Evolutionary conservation across 30 jellyfish, hydroid and myxozoan species (phyloP), one percentile per base, ranked within the genome.

Genomic region (Hydractinia echinata): DNA sequence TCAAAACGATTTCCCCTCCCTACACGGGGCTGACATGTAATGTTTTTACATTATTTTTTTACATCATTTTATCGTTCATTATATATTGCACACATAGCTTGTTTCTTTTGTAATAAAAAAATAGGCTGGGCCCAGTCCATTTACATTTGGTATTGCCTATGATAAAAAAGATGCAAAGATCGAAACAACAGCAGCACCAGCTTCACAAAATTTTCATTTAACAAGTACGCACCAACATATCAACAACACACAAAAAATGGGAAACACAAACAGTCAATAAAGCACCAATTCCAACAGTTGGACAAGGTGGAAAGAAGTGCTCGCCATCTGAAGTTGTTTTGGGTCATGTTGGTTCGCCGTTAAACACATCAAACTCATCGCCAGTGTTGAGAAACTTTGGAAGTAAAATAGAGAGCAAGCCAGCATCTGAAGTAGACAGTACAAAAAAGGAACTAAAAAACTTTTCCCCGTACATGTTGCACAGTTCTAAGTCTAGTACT

Each of bases 41-140:
- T 30, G 44, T 30, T 30, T 30, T 30, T 30, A 30, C 44, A 30
- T 30, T 30, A 30, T 30, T 30, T 30, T 30, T 30, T 30, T 30
- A 30, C 1, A 30, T 30, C 2, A 30, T 30, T 30, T 30, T 30
- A 30, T 30, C 44, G 44, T 1, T 30, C 2, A 30, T 30, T 30
- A 30, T 30, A 30, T 30, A 30, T 0, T 30, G 44, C 44, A 30
- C 44, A 30, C 44, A 30, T 30, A 30, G 44, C 44, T n/a, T n/a
- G n/a, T 30, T 30, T 30, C 44, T 30, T 30, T 30, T 30, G 44
- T 30, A 30, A 30, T 30, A 64, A 44, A 64, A 64, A 64, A 44
- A 64, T 58, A 72, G 81, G 81, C 81, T 72, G 81, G 81, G 30
- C 81, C 81, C 3, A 30, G 62, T 72, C 81, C 81, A 48, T 30